Evolutionary conservation across 2,797 vertebrate species (phyloP).

Genomic region (Tragelaphus eurycerus): DNA sequence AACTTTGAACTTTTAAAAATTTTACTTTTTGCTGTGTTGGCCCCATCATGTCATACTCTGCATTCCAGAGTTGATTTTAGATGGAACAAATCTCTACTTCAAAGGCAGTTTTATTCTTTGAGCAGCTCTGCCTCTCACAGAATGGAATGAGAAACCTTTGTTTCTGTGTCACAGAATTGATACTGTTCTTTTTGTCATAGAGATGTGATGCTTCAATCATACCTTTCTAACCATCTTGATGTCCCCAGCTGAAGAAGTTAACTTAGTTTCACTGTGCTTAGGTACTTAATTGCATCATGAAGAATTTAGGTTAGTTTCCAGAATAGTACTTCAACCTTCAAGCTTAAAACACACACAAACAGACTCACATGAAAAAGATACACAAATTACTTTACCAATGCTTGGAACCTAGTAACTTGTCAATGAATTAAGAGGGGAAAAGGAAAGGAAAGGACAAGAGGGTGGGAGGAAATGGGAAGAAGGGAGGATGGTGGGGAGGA

Average conservation of each 20-base stretch:
- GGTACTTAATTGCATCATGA: neutral
- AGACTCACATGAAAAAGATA: neutral
- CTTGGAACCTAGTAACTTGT: neutral
- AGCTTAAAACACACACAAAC: neutral
- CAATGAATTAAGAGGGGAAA: too few relatives aligned
- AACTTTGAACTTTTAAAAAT: neutral
- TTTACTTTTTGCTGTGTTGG: constrained; percentile 34
- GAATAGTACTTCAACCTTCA: neutral
- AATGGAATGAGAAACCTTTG: constrained; percentile 24
- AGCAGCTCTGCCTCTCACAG: neutral
- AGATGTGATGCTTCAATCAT: neutral
- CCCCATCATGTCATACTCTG: neutral
- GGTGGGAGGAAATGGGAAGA: too few relatives aligned
- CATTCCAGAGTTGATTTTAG: constrained; percentile 26
- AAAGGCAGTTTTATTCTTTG: constrained; percentile 62
- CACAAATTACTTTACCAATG: neutral
- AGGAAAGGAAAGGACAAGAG: too few relatives aligned
- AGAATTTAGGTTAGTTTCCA: neutral
- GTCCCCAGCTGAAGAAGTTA: neutral
- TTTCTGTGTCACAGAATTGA: constrained; percentile 46
- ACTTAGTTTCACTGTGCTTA: neutral
- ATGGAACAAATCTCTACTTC: constrained; percentile 24
- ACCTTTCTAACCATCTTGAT: neutral
- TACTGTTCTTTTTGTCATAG: constrained; percentile 58
- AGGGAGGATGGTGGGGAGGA: too few relatives aligned